Base-by-base conservation (phyloP, 2,113 vertebrate genomes). In the Dunckerocampus dactyliophorus region DNA sequence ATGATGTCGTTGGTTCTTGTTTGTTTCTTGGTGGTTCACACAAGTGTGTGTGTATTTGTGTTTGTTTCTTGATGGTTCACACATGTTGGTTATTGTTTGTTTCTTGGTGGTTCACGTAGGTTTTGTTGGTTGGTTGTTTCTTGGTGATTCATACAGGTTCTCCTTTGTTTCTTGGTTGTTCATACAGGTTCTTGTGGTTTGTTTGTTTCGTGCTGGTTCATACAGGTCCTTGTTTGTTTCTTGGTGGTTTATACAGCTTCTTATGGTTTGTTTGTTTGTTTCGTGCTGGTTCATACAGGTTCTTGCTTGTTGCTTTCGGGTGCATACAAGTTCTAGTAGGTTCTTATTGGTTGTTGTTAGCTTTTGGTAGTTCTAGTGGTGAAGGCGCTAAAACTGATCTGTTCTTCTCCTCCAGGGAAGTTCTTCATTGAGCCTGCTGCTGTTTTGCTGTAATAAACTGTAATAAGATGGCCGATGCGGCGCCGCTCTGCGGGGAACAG, bases 361-460 rank as follows among this genome's bases (percentile, higher is more conserved):
- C 63, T 62, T 46, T 20, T 47, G 51, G 68, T 43, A n/a, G 56
- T 56, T 57, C 31, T 47, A 50, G 59, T 12, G 65, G 57, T 43
- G 66, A 47, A 75, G 72, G 69, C 59, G 71, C 67, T 76, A 67
- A 70, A 66, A 22, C 74, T 75, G 77, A 73, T 77, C 76, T 67
- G 20, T 65, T 51, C 51, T 46, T 34, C 80, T 78, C 52, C 79
- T 75, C 79, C 63, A 48, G 85, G 81, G 85, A 82, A 61, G 72
- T 72, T 75, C 82, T 85, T 85, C 82, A 82, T 83, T 83, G 76
- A 78, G 72, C 62, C 71, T 31, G 76, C 74, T 67, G 78, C 82
- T 77, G 69, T 74, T 78, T 74, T 79, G 69, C 79, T 82, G 75
- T 85, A 87, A 87, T 85, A 85, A 87, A 83, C 59, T 85, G 85